Evolutionary conservation across 2,797 vertebrate species (phyloP).

Genomic region (Halcyon badia): DNA sequence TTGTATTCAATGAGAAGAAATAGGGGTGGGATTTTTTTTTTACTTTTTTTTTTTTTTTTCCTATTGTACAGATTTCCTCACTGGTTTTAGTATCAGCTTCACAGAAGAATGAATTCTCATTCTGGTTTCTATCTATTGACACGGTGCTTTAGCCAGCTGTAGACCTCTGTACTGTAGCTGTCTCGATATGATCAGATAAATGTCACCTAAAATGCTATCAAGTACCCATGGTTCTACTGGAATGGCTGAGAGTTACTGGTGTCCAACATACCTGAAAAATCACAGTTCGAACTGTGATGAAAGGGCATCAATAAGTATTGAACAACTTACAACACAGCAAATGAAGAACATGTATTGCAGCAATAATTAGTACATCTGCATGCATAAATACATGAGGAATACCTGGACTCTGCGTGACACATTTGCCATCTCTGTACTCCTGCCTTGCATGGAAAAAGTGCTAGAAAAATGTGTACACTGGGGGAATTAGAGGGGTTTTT

Average conservation of each 20-base stretch:
- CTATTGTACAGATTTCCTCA: neutral
- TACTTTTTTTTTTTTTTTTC: neutral
- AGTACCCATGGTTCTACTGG: neutral
- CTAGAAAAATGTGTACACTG: neutral
- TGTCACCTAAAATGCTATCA: neutral
- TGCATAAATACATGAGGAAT: accelerated
- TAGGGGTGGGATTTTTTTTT: accelerated
- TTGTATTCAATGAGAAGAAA: neutral
- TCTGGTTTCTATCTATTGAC: neutral
- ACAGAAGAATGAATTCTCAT: neutral
- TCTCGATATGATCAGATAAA: neutral
- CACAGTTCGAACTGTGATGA: neutral
- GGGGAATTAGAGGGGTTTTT: neutral
- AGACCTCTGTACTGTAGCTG: neutral
- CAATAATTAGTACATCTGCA: neutral
- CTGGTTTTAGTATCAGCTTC: neutral
- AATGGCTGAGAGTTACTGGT: neutral
- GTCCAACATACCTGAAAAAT: neutral
- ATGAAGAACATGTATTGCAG: neutral
- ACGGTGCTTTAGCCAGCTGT: neutral
- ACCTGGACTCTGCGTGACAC: neutral
- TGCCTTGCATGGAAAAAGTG: accelerated
- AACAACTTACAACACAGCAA: neutral
- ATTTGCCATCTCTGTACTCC: neutral
- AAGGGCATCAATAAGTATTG: neutral